Evolutionary conservation across 1,140 invertebrate genomes (phyloP).

Genomic region (Ips typographus): DNA sequence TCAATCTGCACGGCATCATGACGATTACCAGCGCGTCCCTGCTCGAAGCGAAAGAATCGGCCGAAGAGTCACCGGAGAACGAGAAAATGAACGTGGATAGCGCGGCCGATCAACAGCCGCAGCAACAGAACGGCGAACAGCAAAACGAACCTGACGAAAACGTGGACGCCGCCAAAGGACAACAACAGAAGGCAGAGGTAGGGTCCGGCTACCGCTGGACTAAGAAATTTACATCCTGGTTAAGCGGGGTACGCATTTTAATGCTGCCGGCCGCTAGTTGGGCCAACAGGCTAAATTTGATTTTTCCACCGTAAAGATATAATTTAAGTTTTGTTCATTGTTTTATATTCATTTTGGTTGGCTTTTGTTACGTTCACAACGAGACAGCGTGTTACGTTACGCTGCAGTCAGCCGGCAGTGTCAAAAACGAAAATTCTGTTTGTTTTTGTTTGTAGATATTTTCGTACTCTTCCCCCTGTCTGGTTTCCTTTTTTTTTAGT

Average conservation of each 20-base stretch:
- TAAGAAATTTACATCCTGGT: conserved; percentile 53
- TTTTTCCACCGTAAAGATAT: neutral
- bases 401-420: too few relatives aligned
- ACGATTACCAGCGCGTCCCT: conserved; percentile 81
- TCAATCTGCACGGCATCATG: conserved; percentile 93
- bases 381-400: too few relatives aligned
- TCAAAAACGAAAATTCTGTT: too few relatives aligned
- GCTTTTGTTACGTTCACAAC: too few relatives aligned
- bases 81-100: conserved; percentile 55
- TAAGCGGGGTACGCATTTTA: conserved; percentile 51
- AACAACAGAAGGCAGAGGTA: conserved; percentile 48
- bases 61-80: conserved; percentile 57
- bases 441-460: too few relatives aligned
- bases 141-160: conserved; percentile 27
- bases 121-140: conserved; percentile 57
- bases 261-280: conserved; percentile 43
- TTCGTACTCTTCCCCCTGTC: too few relatives aligned
- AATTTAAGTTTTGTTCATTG: too few relatives aligned
- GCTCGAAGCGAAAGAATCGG: conserved; percentile 73
- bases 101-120: conserved; percentile 45
- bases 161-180: conserved; percentile 35
- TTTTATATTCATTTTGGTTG: too few relatives aligned
- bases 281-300: conserved; percentile 39
- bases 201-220: conserved; percentile 50
- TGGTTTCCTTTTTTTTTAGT: too few relatives aligned